These are phyloP conservation scores for Ispidina lecontei DNA, from an alignment of 2,797 vertebrate species.

Conservation along the genomic window DNA sequence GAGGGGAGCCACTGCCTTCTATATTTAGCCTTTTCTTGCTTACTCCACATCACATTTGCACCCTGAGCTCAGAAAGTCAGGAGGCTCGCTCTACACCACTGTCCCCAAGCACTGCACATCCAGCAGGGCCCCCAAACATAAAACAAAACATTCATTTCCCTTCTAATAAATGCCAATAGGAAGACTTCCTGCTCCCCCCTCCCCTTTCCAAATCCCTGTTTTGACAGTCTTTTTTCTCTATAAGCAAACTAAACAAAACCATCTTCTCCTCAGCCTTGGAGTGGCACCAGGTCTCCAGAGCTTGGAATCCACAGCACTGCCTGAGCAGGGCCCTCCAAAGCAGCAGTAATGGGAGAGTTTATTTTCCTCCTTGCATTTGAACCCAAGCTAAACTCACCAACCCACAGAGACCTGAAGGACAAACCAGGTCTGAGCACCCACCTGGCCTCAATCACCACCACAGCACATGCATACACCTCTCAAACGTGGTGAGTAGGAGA, in stretches of 20 bases:
- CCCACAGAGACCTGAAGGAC: background rate
- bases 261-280: background rate
- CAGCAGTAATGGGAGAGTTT: background rate
- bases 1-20: constrained; percentile 35
- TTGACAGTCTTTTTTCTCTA: constrained; percentile 12
- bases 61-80: background rate
- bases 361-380: rapidly evolving
- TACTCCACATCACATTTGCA: constrained; percentile 38
- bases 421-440: background rate
- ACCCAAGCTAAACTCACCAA: background rate
- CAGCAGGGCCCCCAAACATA: constrained; percentile 4
- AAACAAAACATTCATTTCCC: constrained; percentile 40
- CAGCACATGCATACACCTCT: rapidly evolving
- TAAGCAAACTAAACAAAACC: constrained; percentile 36
- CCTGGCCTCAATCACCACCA: background rate
- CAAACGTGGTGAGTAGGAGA: background rate
- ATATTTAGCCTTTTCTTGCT: constrained; percentile 64
- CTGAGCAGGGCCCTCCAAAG: background rate
- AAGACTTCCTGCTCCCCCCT: constrained; percentile 31
- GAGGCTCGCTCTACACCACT: constrained; percentile 22
- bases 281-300: background rate
- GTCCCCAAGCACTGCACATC: background rate
- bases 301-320: rapidly evolving
- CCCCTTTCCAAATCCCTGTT: constrained; percentile 2
- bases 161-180: constrained; percentile 50